These are phyloP conservation scores for Cyclophora albipunctata DNA, from an alignment of 2,888 invertebrate species.

Conservation along the genomic window DNA sequence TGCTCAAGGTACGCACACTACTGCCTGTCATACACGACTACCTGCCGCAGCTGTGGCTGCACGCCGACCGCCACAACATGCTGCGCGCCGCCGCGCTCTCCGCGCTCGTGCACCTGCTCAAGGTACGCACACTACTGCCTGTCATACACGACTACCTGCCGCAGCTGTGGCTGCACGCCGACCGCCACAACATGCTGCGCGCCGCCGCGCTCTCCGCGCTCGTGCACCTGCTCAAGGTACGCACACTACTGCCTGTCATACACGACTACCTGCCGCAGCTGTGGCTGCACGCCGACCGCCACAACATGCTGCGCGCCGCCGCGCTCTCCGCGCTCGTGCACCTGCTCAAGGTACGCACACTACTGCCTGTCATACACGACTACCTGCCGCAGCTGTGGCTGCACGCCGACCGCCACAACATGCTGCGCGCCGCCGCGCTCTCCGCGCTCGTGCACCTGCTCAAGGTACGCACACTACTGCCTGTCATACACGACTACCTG, in stretches of 20 bases:
- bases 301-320: conserved; percentile 93
- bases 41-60: conserved; percentile 85
- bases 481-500: no score
- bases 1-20: conserved; percentile 79
- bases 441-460: conserved; percentile 90
- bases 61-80: conserved; percentile 92
- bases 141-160: conserved; percentile 36
- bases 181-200: conserved; percentile 90
- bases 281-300: conserved; percentile 91
- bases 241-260: no score
- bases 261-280: conserved; percentile 68
- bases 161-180: conserved; percentile 90
- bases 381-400: conserved; percentile 83
- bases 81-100: conserved; percentile 92
- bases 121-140: conserved; percentile 56
- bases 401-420: conserved; percentile 89
- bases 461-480: conserved; percentile 66
- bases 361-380: no score
- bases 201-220: conserved; percentile 93
- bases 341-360: conserved; percentile 80
- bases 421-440: conserved; percentile 93
- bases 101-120: conserved; percentile 89
- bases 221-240: conserved; percentile 87
- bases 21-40: no score
- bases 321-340: conserved; percentile 91